Conservation (phyloP, 2,888 invertebrate species). For the Ochropleura leucogaster region DNA sequence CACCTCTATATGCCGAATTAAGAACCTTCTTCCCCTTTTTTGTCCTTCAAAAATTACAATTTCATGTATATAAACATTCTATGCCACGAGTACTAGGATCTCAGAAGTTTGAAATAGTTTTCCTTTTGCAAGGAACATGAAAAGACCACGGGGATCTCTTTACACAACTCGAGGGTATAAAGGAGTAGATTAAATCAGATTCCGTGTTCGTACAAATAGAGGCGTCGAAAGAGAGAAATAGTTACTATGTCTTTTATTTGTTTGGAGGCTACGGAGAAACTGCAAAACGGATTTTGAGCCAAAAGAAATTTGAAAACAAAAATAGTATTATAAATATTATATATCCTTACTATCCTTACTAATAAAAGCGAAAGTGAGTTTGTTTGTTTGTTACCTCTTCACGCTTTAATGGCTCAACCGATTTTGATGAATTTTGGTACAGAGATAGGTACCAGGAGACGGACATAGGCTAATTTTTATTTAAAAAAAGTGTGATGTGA, state of each 20-base stretch:
- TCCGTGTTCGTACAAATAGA: slow-evolving; percentile 32
- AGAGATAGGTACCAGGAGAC: too few species aligned
- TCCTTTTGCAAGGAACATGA: slow-evolving; percentile 17
- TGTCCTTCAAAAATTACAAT: background rate
- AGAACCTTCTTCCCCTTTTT: too few species aligned
- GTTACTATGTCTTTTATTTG: slow-evolving; percentile 28
- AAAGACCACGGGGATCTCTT: slow-evolving; percentile 29
- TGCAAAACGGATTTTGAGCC: slow-evolving; percentile 6
- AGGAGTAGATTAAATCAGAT: slow-evolving; percentile 45
- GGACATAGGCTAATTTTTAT: too few species aligned
- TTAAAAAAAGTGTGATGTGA: too few species aligned
- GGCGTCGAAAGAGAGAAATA: slow-evolving; percentile 13
- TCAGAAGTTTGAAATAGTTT: slow-evolving; percentile 35
- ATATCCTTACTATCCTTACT: too few species aligned
- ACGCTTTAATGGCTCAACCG: too few species aligned
- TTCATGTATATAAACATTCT: background rate
- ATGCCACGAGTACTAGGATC: background rate
- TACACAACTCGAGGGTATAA: slow-evolving; percentile 7
- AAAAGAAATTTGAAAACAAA: background rate
- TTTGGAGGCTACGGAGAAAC: background rate
- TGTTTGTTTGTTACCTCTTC: too few species aligned
- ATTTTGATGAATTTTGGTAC: too few species aligned
- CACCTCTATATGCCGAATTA: too few species aligned
- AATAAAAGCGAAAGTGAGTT: too few species aligned
- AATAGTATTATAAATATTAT: too few species aligned